A percentile compares a stretch with the other conserved stretches of the same genome.
Evolutionary conservation across 2,888 invertebrate genomes (phyloP).

Genomic region (Platypus cylindrus): DNA sequence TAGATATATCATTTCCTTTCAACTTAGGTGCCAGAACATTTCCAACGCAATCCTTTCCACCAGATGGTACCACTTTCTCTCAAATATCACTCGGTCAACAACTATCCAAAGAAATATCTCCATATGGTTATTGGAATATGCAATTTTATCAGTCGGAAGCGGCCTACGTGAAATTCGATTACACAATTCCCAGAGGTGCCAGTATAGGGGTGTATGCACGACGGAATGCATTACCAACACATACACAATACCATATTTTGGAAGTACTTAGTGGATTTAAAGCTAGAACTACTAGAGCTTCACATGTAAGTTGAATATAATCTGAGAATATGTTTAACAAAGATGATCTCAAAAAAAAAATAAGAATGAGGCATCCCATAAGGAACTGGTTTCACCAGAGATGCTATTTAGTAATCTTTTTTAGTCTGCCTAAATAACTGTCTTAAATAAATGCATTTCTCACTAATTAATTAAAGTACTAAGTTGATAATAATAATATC

Average conservation of each 20-base stretch:
- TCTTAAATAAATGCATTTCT: too few relatives aligned
- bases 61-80: slow-evolving; percentile 84
- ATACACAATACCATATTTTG: slow-evolving; percentile 92
- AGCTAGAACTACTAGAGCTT: slow-evolving; percentile 69
- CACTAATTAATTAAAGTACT: too few relatives aligned
- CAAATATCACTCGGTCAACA: slow-evolving; percentile 81
- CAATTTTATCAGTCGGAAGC: slow-evolving; percentile 92
- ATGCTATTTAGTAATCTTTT: too few relatives aligned
- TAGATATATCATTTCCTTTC: too few relatives aligned
- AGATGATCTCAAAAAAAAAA: too few relatives aligned
- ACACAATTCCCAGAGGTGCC: slow-evolving; percentile 81
- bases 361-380: too few relatives aligned
- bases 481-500: too few relatives aligned
- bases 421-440: too few relatives aligned
- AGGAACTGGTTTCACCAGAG: too few relatives aligned
- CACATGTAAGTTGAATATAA: slow-evolving; percentile 81
- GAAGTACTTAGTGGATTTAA: slow-evolving; percentile 86
- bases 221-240: slow-evolving; percentile 86
- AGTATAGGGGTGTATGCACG: slow-evolving; percentile 92
- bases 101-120: slow-evolving; percentile 77
- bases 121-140: slow-evolving; percentile 95
- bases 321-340: too few relatives aligned
- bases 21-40: slow-evolving; percentile 69
- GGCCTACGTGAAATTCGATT: slow-evolving; percentile 88
- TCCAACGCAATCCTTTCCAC: slow-evolving; percentile 82